Percentiles rank a stretch among this genome's conserved stretches.
phyloP scores from a whole-genome alignment of 1,140 invertebrate genomes.

The Bombus fervidus region DNA sequence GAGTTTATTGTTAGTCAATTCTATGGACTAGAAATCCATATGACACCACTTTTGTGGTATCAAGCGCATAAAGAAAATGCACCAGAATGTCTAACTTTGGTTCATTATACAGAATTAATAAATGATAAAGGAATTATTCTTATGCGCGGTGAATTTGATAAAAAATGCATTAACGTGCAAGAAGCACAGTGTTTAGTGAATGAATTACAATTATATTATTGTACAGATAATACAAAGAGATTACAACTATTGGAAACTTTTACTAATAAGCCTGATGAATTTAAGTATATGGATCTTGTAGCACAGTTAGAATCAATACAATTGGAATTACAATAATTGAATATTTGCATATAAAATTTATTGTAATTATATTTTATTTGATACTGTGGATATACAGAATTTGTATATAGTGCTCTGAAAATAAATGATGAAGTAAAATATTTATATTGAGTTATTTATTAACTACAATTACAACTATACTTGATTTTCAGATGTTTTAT shows the following conservation, averaged over 20 bases:
- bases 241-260: conserved; percentile 88
- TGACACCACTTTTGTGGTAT: conserved; percentile 93
- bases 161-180: conserved; percentile 88
- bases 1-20: conserved; percentile 94
- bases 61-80: conserved; percentile 96
- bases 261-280: conserved; percentile 87
- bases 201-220: conserved; percentile 93
- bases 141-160: conserved; percentile 95
- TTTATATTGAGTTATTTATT: conserved; percentile 34
- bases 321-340: conserved; percentile 65
- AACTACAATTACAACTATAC: background rate
- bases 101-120: conserved; percentile 91
- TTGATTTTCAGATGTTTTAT: background rate
- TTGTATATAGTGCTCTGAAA: conserved; percentile 34
- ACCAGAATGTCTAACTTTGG: conserved; percentile 92
- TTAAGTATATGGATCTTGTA: conserved; percentile 93
- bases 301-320: conserved; percentile 90
- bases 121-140: conserved; percentile 91
- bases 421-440: conserved; percentile 50
- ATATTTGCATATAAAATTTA: conserved; percentile 33
- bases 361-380: conserved; percentile 18
- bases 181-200: conserved; percentile 94
- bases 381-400: conserved; percentile 31
- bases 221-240: conserved; percentile 85
- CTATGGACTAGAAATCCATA: conserved; percentile 89